A percentile compares a stretch with the other conserved stretches of the same genome.
Evolutionary conservation across 2,797 vertebrate genomes (phyloP).

Genomic region (Paratrypauchen microcephalus): DNA sequence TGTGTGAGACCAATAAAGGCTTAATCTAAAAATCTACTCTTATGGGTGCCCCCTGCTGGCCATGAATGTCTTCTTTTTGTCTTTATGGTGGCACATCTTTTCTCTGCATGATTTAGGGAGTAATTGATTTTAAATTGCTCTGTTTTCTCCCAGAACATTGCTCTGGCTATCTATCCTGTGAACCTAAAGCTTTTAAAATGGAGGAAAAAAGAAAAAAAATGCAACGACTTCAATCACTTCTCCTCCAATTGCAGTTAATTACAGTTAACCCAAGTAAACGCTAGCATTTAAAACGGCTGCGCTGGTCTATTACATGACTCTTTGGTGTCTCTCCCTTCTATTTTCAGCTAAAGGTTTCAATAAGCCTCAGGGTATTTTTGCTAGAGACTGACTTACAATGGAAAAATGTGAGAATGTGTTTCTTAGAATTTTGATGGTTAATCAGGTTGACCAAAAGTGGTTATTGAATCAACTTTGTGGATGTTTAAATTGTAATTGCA

Average conservation of each 20-base stretch:
- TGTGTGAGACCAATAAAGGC: no score
- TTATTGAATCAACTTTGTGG: conserved; percentile 4
- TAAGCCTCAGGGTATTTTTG: conserved; percentile 3
- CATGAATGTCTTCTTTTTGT: neutral
- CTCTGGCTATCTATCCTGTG: conserved; percentile 14
- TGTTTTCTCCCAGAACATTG: conserved; percentile 26
- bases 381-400: neutral
- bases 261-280: neutral
- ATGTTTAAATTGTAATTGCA: conserved; percentile 3
- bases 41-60: conserved; percentile 21
- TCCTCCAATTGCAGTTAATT: conserved; percentile 16
- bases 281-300: neutral
- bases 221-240: conserved; percentile 3
- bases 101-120: conserved; percentile 36
- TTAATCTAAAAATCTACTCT: no score
- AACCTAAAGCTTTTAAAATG: conserved; percentile 26
- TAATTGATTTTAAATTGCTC: conserved; percentile 45
- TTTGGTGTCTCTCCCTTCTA: conserved; percentile 4
- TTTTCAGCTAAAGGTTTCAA: conserved; percentile 7
- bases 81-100: conserved; percentile 41
- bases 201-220: conserved; percentile 5
- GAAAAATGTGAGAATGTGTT: neutral
- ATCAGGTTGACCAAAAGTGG: neutral
- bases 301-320: conserved; percentile 1
- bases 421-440: neutral